These are phyloP conservation scores for Strigamia crassipes DNA, from an alignment of 2,888 invertebrate genomes.

Conservation along the genomic window DNA sequence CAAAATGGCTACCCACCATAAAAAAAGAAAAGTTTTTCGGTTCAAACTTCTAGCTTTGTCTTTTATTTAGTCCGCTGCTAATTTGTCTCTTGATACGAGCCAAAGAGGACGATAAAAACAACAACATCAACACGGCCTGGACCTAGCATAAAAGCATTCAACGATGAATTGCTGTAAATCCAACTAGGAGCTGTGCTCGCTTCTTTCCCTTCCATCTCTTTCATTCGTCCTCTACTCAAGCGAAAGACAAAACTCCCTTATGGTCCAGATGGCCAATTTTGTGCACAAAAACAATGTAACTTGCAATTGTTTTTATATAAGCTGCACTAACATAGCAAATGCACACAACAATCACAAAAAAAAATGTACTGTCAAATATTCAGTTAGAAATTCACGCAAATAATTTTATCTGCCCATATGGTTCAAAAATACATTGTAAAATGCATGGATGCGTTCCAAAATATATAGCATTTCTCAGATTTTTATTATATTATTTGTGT, in stretches of 20 bases:
- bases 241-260: slow-evolving; percentile 31
- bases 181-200: slow-evolving; percentile 9
- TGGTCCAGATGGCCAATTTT: slow-evolving; percentile 42
- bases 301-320: slow-evolving; percentile 13
- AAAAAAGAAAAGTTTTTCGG: neutral
- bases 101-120: slow-evolving; percentile 7
- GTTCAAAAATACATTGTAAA: no score
- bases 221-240: slow-evolving; percentile 7
- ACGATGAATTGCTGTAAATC: slow-evolving; percentile 38
- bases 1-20: neutral
- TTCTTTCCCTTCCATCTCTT: slow-evolving; percentile 31
- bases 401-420: no score
- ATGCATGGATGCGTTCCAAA: no score
- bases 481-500: no score
- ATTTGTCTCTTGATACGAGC: slow-evolving; percentile 26
- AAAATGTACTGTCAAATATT: neutral
- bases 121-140: slow-evolving; percentile 23
- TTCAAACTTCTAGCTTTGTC: slow-evolving; percentile 17
- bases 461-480: no score
- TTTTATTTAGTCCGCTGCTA: slow-evolving; percentile 7
- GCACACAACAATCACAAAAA: neutral
- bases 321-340: neutral
- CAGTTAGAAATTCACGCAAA: neutral
- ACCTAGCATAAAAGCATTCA: slow-evolving; percentile 25
- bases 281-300: slow-evolving; percentile 15